A percentile compares a stretch with the other conserved stretches of the same genome.
phyloP scores from a whole-genome alignment of 2,113 vertebrate species.

The Boulengeromyrus knoepffleri region DNA sequence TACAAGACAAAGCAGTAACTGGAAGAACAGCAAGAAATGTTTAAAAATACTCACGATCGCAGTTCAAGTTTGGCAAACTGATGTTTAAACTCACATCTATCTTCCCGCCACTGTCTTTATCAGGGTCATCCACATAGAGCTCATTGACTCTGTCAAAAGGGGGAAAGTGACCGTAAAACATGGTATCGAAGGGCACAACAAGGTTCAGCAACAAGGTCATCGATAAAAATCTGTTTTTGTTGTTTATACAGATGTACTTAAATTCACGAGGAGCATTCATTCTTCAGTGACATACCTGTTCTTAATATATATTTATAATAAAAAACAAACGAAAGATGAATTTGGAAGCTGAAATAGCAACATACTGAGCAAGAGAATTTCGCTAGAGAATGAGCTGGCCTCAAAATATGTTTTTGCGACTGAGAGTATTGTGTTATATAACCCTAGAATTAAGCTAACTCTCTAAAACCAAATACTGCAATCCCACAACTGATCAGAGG shows the following conservation, averaged over 20 bases:
- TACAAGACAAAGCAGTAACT: background rate
- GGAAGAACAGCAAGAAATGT: constrained; percentile 31
- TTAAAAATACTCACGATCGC: constrained; percentile 84
- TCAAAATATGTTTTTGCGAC: background rate
- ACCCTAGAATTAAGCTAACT: background rate
- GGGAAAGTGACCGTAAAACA: background rate
- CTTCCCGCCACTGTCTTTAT: constrained; percentile 97
- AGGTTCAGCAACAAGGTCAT: background rate
- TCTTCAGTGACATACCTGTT: background rate
- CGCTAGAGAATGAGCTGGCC: background rate
- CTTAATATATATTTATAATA: background rate
- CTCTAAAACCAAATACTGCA: background rate
- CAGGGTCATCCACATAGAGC: constrained; percentile 95
- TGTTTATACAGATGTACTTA: background rate
- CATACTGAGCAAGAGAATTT: background rate
- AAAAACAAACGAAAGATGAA: background rate
- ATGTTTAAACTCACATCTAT: constrained; percentile 98
- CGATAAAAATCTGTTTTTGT: background rate
- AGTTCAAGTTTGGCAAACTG: constrained; percentile 94
- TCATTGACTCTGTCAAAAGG: constrained; percentile 81
- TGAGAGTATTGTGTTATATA: background rate
- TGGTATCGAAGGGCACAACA: background rate
- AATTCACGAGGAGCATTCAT: background rate
- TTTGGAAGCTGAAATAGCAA: background rate
- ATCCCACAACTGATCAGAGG: background rate